Percentiles rank a stretch among this genome's conserved stretches.
phyloP scores from a whole-genome alignment of 2,797 vertebrate genomes.

The Meriones psammophilus region DNA sequence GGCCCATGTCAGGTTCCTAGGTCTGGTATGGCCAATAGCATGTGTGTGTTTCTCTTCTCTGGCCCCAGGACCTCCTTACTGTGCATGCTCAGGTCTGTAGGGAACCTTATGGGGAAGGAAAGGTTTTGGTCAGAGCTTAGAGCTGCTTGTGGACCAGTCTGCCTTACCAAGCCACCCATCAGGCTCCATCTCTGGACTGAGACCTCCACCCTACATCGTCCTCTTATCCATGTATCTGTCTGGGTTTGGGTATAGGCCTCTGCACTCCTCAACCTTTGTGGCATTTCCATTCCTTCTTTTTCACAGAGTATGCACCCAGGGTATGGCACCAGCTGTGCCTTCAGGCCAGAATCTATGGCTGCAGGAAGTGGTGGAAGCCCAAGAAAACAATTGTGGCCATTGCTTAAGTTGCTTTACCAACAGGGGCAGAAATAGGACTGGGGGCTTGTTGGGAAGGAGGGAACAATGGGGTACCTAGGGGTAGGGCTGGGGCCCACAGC shows the following conservation, averaged over 20 bases:
- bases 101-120: neutral
- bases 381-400: neutral
- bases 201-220: neutral
- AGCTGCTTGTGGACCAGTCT: neutral
- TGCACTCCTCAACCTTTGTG: neutral
- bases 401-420: neutral
- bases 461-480: rapidly evolving
- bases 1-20: too few relatives aligned
- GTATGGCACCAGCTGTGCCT: neutral
- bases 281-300: too few relatives aligned
- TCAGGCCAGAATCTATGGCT: neutral
- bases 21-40: too few relatives aligned
- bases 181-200: neutral
- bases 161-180: too few relatives aligned
- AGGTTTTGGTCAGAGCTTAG: neutral
- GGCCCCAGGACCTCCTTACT: neutral
- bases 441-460: neutral
- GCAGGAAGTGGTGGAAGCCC: neutral
- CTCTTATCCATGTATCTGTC: neutral
- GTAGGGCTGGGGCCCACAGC: neutral
- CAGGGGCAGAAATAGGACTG: conserved; percentile 7
- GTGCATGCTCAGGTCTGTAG: neutral
- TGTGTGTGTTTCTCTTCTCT: neutral
- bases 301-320: neutral
- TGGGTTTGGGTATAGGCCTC: neutral